Conservation (phyloP, 2,797 vertebrate genomes). For the Geotria australis region DNA sequence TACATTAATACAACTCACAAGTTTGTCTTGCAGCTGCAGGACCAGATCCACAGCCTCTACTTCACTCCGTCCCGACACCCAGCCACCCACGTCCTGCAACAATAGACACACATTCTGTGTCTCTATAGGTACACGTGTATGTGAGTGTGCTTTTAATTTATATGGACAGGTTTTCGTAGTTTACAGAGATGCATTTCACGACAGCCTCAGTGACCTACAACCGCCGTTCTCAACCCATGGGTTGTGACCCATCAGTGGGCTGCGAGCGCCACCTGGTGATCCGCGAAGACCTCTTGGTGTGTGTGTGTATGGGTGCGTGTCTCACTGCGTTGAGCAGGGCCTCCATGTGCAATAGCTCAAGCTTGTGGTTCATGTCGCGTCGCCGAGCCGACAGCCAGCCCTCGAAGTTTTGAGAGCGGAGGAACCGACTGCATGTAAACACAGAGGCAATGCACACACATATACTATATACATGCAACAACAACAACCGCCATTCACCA, state of each 20-base stretch:
- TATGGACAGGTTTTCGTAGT: too few species aligned
- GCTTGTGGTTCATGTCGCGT: slow-evolving; percentile 50
- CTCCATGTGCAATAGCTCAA: slow-evolving; percentile 60
- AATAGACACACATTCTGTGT: too few species aligned
- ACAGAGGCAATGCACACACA: not conserved
- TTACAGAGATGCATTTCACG: too few species aligned
- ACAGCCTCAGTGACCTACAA: too few species aligned
- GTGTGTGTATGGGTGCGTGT: not conserved
- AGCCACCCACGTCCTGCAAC: slow-evolving; percentile 32
- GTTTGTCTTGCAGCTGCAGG: slow-evolving; percentile 56
- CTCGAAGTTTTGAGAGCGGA: slow-evolving; percentile 66
- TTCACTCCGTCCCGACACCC: slow-evolving; percentile 71
- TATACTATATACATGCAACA: too few species aligned
- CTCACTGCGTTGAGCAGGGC: slow-evolving; percentile 33
- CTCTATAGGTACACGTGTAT: too few species aligned
- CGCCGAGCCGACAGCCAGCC: slow-evolving; percentile 64
- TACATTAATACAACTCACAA: too few species aligned
- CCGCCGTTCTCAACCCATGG: too few species aligned
- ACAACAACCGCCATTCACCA: too few species aligned
- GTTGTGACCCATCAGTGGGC: too few species aligned
- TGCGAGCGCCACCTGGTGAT: too few species aligned
- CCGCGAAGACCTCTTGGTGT: not conserved
- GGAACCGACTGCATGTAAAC: slow-evolving; percentile 27
- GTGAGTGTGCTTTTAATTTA: too few species aligned
- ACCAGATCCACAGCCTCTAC: slow-evolving; percentile 69